phyloP scores from a whole-genome alignment of 1,140 invertebrate genomes.

The Babylonia areolata region DNA sequence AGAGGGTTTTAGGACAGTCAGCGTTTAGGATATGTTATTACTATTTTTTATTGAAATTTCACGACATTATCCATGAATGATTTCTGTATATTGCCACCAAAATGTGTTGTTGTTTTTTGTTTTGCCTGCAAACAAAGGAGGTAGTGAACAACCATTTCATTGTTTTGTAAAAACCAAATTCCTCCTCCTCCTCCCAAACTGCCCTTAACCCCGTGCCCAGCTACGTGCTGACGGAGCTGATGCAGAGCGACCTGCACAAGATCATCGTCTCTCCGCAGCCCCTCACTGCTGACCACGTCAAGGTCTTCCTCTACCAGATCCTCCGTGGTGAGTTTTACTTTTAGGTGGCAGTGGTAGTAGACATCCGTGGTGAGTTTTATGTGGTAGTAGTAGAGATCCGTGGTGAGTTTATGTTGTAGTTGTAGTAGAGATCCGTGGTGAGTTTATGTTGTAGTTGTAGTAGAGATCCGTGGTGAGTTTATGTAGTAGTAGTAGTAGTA shows the following conservation, averaged over 20 bases:
- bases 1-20: no score
- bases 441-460: no score
- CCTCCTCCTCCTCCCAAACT: conserved; percentile 52
- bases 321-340: conserved; percentile 93
- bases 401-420: no score
- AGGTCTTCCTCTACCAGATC: conserved; percentile 99
- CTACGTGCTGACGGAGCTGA: conserved; percentile 99
- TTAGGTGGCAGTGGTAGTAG: no score
- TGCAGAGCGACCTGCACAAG: conserved; percentile 99
- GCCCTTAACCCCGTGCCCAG: conserved; percentile 81
- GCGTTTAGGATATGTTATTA: no score
- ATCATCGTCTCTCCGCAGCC: conserved; percentile 99
- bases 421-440: no score
- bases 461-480: no score
- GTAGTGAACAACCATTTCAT: background rate
- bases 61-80: no score
- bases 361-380: no score
- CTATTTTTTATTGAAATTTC: no score
- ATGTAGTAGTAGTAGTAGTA: no score
- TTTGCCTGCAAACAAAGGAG: background rate
- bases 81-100: background rate
- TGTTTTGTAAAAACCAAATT: background rate
- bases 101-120: background rate
- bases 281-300: conserved; percentile 98
- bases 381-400: no score